phyloP scores from a whole-genome alignment of 2,888 invertebrate genomes.

The Crepidodera aurea region DNA sequence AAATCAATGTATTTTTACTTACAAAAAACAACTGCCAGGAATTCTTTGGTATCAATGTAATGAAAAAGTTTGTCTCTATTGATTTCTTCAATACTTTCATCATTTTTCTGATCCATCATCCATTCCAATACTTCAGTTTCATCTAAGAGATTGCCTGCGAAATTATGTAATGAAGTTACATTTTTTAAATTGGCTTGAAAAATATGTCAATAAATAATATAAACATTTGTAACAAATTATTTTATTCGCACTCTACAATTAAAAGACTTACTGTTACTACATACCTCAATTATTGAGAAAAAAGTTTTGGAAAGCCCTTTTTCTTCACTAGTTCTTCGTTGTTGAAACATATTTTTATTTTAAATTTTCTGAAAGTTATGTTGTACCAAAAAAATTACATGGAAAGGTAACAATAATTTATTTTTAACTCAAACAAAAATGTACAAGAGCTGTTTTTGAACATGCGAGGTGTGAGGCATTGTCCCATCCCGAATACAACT shows the following conservation, averaged over 20 bases:
- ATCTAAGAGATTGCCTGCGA: slow-evolving; percentile 74
- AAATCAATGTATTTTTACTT: no score
- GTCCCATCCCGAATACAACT: slow-evolving; percentile 46
- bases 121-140: slow-evolving; percentile 87
- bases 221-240: not conserved
- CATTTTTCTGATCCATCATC: slow-evolving; percentile 91
- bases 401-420: slow-evolving; percentile 34
- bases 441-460: slow-evolving; percentile 42
- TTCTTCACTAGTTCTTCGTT: not conserved
- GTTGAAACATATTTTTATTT: not conserved
- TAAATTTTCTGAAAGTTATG: no score
- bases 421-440: slow-evolving; percentile 36
- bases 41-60: slow-evolving; percentile 89
- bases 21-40: slow-evolving; percentile 92
- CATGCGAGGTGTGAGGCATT: slow-evolving; percentile 56
- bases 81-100: slow-evolving; percentile 90
- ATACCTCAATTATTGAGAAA: slow-evolving; percentile 25
- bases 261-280: not conserved
- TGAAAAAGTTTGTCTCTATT: slow-evolving; percentile 82
- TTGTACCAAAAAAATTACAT: not conserved
- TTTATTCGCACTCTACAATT: not conserved
- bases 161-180: no score
- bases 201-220: no score
- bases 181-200: no score
- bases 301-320: slow-evolving; percentile 54